These are phyloP conservation scores for Sterrhoptilus dennistouni DNA, from an alignment of 2,113 vertebrate genomes.

Conservation along the genomic window DNA sequence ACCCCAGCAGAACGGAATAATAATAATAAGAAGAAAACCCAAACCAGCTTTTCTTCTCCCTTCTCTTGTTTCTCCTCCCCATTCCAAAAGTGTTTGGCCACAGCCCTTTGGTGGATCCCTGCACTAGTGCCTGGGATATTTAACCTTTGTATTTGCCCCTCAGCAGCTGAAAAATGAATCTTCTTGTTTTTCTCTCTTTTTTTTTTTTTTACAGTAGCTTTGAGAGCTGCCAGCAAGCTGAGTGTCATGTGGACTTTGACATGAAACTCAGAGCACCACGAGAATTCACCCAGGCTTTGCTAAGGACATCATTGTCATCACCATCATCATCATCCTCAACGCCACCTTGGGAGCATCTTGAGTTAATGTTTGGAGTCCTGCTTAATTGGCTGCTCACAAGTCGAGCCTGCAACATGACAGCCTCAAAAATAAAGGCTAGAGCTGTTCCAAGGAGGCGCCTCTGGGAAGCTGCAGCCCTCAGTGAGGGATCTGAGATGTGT, in stretches of 20 bases:
- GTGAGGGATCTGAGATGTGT: background rate
- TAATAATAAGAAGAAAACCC: background rate
- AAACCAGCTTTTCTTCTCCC: background rate
- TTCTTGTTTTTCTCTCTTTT: background rate
- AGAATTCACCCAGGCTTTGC: background rate
- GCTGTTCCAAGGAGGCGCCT: background rate
- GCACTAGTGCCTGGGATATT: background rate
- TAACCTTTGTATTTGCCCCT: background rate
- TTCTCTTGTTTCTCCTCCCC: background rate
- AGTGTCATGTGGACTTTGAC: background rate
- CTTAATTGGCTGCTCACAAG: slow-evolving; percentile 9
- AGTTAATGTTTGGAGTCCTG: background rate
- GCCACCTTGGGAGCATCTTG: background rate
- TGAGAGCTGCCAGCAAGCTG: background rate
- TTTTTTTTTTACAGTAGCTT: background rate
- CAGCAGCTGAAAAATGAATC: background rate
- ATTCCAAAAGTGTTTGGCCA: background rate
- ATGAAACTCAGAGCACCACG: background rate
- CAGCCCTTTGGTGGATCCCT: background rate
- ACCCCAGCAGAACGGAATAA: background rate
- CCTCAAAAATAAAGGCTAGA: slow-evolving; percentile 9
- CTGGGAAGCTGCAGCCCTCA: background rate
- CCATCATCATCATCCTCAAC: background rate
- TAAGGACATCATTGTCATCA: background rate
- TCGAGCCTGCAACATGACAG: slow-evolving; percentile 14